phyloP scores from a whole-genome alignment of 1,140 invertebrate genomes.

The Lucilia sericata region DNA sequence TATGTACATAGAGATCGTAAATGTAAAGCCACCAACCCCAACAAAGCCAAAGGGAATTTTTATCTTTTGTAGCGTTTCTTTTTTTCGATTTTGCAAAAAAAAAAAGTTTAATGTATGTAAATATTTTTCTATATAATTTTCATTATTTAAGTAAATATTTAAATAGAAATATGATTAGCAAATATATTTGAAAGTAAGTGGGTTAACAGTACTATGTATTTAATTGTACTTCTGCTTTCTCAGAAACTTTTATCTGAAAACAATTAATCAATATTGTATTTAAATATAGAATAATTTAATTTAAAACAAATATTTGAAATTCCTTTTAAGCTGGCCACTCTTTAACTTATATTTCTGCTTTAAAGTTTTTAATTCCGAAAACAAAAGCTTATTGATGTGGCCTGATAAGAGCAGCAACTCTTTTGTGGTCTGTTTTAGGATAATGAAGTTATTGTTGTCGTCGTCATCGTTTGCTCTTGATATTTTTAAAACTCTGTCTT shows the following conservation, averaged over 20 bases:
- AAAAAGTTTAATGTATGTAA: neutral
- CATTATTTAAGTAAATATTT: no score
- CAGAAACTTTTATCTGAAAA: no score
- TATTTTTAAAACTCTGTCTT: neutral
- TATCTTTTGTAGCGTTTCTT: neutral
- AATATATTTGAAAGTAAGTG: no score
- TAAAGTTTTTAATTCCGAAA: neutral
- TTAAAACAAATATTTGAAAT: no score
- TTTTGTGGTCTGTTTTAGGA: slow-evolving; percentile 41
- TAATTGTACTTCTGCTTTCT: no score
- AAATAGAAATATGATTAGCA: no score
- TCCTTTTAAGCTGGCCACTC: neutral
- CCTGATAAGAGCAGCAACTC: slow-evolving; percentile 38
- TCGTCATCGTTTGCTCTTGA: neutral
- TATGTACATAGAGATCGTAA: neutral
- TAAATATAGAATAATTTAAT: no score
- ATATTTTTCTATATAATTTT: neutral
- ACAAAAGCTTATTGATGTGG: slow-evolving; percentile 39
- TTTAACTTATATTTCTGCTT: neutral
- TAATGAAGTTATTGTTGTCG: slow-evolving; percentile 41
- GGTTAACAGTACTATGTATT: no score
- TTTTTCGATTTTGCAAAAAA: neutral
- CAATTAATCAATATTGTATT: no score
- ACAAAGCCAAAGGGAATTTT: slow-evolving; percentile 1
- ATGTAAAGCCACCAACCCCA: slow-evolving; percentile 2